Evolutionary conservation across 1,140 invertebrate genomes (phyloP).

Genomic region (Drosophila takahashii): DNA sequence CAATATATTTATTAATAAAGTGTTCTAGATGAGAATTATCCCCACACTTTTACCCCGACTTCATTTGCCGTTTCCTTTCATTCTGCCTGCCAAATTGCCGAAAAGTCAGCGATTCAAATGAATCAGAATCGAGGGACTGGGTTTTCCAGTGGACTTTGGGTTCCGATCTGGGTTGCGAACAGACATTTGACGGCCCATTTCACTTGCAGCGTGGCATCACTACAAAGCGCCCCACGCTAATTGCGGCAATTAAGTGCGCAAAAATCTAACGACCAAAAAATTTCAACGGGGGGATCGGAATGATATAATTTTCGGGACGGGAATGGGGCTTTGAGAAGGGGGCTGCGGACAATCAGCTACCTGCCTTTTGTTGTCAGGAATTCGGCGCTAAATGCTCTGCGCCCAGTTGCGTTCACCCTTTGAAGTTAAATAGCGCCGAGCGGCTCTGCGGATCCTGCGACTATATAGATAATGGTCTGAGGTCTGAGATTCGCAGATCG

Average conservation of each 20-base stretch:
- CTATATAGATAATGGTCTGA: constrained; percentile 9
- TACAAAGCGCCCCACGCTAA: constrained; percentile 81
- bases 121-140: background rate
- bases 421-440: constrained; percentile 75
- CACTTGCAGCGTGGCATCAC: constrained; percentile 75
- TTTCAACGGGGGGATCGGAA: constrained; percentile 11
- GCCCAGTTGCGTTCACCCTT: constrained; percentile 73
- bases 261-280: constrained; percentile 77
- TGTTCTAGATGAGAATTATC: no score
- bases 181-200: constrained; percentile 68
- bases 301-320: background rate
- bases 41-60: no score
- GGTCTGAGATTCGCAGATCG: background rate
- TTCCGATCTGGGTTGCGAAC: background rate
- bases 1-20: no score
- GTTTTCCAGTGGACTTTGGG: background rate
- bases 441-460: background rate
- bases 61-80: constrained; percentile 34
- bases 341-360: constrained; percentile 20
- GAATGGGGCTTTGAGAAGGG: background rate
- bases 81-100: constrained; percentile 45
- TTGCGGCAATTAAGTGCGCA: constrained; percentile 78
- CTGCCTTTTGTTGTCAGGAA: constrained; percentile 68
- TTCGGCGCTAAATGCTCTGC: constrained; percentile 80
- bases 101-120: background rate